These are phyloP conservation scores for Drosophila virilis DNA, from an alignment of 1,140 invertebrate species.

Conservation along the genomic window DNA sequence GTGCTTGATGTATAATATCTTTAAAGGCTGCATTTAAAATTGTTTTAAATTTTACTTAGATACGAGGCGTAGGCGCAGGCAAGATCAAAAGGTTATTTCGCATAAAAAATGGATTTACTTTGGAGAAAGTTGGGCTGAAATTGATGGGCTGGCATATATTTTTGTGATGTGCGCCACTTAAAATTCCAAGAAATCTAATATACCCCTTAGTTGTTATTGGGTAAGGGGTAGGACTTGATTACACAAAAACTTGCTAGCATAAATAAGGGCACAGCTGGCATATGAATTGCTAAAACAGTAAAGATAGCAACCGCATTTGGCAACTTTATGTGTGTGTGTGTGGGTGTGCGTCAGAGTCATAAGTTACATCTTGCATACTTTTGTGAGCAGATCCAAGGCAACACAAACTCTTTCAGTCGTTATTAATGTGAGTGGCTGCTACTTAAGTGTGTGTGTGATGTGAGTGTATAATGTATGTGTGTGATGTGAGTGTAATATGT, in stretches of 20 bases:
- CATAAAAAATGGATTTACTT: too few species aligned
- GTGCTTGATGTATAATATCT: not conserved
- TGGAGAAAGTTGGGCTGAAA: not conserved
- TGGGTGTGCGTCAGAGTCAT: constrained; percentile 26
- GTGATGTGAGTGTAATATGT: constrained; percentile 6
- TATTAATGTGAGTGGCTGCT: constrained; percentile 70
- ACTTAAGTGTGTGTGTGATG: constrained; percentile 34
- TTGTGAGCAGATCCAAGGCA: constrained; percentile 45
- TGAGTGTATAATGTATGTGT: not conserved
- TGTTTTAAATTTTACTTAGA: too few species aligned
- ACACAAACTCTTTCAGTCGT: constrained; percentile 52
- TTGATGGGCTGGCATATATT: too few species aligned
- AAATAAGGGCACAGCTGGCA: constrained; percentile 71
- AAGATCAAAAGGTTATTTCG: too few species aligned
- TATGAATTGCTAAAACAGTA: constrained; percentile 64
- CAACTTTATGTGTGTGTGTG: constrained; percentile 48
- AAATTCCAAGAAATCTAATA: constrained; percentile 1
- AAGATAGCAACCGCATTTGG: constrained; percentile 63
- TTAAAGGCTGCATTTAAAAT: too few species aligned
- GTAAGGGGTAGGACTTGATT: constrained; percentile 52
- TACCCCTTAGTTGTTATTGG: not conserved
- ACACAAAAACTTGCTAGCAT: constrained; percentile 62
- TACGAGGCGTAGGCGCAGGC: too few species aligned
- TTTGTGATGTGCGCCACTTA: not conserved
- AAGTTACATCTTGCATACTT: constrained; percentile 66